phyloP scores from a whole-genome alignment of 2,797 vertebrate species.

The Alca torda region DNA sequence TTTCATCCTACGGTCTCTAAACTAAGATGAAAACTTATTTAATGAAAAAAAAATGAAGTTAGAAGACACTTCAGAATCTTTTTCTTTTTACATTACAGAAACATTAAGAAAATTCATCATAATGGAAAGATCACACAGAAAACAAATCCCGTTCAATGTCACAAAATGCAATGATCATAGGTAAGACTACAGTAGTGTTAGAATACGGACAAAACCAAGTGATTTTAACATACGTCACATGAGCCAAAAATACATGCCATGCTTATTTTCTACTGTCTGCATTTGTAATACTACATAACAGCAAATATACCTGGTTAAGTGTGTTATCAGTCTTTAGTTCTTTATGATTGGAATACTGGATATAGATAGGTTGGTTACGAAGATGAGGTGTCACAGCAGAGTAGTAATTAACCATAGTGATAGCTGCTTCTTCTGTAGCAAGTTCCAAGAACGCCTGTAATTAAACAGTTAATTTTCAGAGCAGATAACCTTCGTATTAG shows the following conservation, averaged over 20 bases:
- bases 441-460: slow-evolving; percentile 94
- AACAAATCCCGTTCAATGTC: not conserved
- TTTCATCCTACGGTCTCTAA: not conserved
- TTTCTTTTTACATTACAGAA: not conserved
- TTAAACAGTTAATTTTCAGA: not conserved
- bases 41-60: not conserved
- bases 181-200: not conserved
- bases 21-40: not conserved
- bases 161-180: not conserved
- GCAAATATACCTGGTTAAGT: slow-evolving; percentile 86
- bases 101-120: not conserved
- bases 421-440: slow-evolving; percentile 94
- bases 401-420: slow-evolving; percentile 98
- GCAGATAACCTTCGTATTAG: not conserved
- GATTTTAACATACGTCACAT: not conserved
- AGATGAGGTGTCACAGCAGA: slow-evolving; percentile 91
- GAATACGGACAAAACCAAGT: not conserved
- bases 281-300: not conserved
- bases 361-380: slow-evolving; percentile 92
- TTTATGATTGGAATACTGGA: slow-evolving; percentile 98
- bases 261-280: not conserved
- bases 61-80: not conserved
- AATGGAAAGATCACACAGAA: not conserved
- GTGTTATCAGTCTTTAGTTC: slow-evolving; percentile 95
- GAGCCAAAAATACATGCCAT: not conserved